Base-by-base conservation (phyloP, 2,888 invertebrate species). In the Lasioglossum leucozonium region DNA sequence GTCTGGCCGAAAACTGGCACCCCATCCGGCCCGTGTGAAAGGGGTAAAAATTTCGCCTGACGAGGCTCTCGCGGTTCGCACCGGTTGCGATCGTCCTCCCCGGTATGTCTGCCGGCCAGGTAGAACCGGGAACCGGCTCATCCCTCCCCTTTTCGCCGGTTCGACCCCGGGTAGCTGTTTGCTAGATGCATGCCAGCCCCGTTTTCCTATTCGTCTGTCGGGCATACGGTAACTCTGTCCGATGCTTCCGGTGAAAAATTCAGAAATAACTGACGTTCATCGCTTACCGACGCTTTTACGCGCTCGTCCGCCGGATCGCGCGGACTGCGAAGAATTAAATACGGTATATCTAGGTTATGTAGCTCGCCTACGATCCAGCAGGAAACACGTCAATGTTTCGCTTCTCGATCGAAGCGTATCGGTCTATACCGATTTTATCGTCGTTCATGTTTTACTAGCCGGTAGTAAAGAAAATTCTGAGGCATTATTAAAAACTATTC, bases 1-100 rank as follows among this genome's bases (percentile, higher is more conserved):
- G 94, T 94, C 94, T 93, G 92, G 91, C 92, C 93, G 90, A 92
- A 93, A 94, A 95, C 95, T 95, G 94, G 90, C 92, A 92, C 91
- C 93, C 92, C 90, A 91, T 89, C 87, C 85, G 74, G 81, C 81
- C 65, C 81, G 65, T 81, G 89, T 84, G 87, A 92, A 92, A 91
- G 91, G 92, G 92, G 90, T 91, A 87, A 89, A 80, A 81, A 34
- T 34, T 82, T 90, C 88, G 87, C 81, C 30, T n/a, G 30, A 26
- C 62, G 16, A 26, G 62, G n/a, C 22, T 82, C 22, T 82, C 87
- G 84, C 76, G 84, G 86, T 83, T n/a, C 40, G 81, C 84, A 84
- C 86, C 81, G 51, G 51, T 88, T 67, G n/a, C n/a, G 34, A 30
- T 69, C 71, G 47, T 37, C 11, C 74, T 26, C n/a, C 26, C 62